Evolutionary conservation across 2,888 invertebrate genomes (phyloP), one percentile per base, ranked within the genome.

Genomic region (Rhodophaea formosa): DNA sequence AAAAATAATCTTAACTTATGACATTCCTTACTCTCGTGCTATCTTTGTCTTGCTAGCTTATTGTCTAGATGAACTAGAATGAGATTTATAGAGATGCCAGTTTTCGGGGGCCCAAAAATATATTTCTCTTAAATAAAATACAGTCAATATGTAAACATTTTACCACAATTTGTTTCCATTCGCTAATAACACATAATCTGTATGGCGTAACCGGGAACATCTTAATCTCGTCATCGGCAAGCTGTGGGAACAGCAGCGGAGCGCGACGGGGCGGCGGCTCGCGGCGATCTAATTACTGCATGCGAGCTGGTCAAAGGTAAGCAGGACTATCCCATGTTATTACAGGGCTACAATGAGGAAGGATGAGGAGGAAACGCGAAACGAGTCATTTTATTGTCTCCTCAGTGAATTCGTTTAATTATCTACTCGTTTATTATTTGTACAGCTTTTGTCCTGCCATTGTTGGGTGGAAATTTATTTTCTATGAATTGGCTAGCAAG

Each of bases 161-260:
- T 14, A 17, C 46, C 12, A 43, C 30, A 44, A 43, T 44, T 44
- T 53, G 30, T 44, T 43, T 29, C 53, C 16, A 53, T 53, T 44
- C 44, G 51, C 51, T 51, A 54, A 54, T 54, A 44, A 44, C 8
- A 30, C 17, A n/a, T 46, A 46, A 56, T 35, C 32, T 56, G 23
- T 56, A 14, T 54, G 45, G 54, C 32, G 56, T 39, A 47, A 47
- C 35, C 16, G 46, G 35, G 56, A 15, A 49, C 49, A 56, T 57
- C 62, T 74, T 72, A 72, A 76, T 79, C 76, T 79, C 63, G 68
- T 75, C 72, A 74, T 74, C 72, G 63, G 65, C 69, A 71, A 71
- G 73, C 74, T 73, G 77, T 81, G 82, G 76, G 81, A 82, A 83
- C 75, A 57, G 54, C 77, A 72, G 62, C 79, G 66, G 61, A 76